These are phyloP conservation scores for Merodon equestris DNA, from an alignment of 2,888 invertebrate genomes.

Conservation along the genomic window DNA sequence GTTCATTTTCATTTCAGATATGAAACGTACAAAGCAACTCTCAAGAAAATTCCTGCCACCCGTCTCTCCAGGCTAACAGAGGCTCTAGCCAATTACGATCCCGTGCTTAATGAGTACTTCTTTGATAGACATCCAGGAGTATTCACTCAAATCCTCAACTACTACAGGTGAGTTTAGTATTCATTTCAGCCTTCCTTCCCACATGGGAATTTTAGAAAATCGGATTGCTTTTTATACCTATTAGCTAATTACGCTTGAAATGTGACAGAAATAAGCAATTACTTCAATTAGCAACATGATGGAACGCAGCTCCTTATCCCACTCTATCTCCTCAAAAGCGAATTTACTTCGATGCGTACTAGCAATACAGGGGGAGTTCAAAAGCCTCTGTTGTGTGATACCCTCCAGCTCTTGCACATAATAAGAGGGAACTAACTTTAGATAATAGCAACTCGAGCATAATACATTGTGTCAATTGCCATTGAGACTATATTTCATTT, in stretches of 20 bases:
- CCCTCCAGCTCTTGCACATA: constrained; percentile 3
- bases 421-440: constrained; percentile 21
- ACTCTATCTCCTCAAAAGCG: too few relatives aligned
- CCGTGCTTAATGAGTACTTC: constrained; percentile 92
- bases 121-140: constrained; percentile 94
- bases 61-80: constrained; percentile 90
- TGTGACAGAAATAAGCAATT: constrained; percentile 41
- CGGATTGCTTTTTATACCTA: neutral
- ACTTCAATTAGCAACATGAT: constrained; percentile 42
- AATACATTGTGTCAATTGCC: constrained; percentile 11
- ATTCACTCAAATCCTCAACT: constrained; percentile 92
- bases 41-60: constrained; percentile 94
- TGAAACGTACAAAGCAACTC: constrained; percentile 88
- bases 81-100: constrained; percentile 93
- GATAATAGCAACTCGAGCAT: constrained; percentile 30
- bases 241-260: constrained; percentile 33
- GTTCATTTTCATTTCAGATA: constrained; percentile 78
- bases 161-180: constrained; percentile 83
- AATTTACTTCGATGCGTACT: too few relatives aligned
- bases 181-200: too few relatives aligned
- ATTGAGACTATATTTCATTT: neutral
- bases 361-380: too few relatives aligned
- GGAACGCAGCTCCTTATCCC: constrained; percentile 7
- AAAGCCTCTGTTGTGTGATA: too few relatives aligned
- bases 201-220: too few relatives aligned